Base-by-base conservation (phyloP, 2,888 invertebrate species). In the Molanna angustata region DNA sequence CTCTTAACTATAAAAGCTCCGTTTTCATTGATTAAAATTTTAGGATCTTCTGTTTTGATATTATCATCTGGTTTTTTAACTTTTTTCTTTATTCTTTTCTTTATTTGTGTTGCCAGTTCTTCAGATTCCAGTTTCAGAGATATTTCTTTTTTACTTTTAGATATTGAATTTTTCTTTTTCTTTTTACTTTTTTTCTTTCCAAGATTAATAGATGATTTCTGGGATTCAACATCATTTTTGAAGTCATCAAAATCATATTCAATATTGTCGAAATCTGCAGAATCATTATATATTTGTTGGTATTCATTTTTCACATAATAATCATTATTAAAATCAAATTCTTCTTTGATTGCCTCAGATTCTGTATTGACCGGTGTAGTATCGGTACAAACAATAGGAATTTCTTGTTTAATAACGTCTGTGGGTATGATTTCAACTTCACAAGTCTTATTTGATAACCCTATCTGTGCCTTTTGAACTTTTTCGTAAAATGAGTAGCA, bases 401-500 rank as follows among this genome's bases (percentile, higher is more conserved):
- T 11, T 13, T 41, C 41, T 41, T 41, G 20, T 41, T 41, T 41
- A 3, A 41, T 41, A 4, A 17, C 18, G n/a, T 41, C 21, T 19
- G n/a, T 21, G 9, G 41, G 41, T 17, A 41, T 41, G 21, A 41
- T n/a, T 17, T 19, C 18, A 17, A 9, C 21, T 17, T 41, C 20
- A 2, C n/a, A 20, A 4, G 11, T 41, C 9, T 17, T 20, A 6
- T 17, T 7, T n/a, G 41, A 17, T 14, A 41, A 3, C n/a, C 21
- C 41, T 21, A 13, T 13, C 14, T 41, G 41, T 2, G 41, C 41
- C 13, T 41, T 41, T 21, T 41, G 41, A 4, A 41, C 21, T 13
- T 41, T 41, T 20, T 41, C 41, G 18, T 41, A 41, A 21, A 41
- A 41, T 3, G 41, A 3, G 21, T 41, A 41, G 18, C 41, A 41